phyloP scores from a whole-genome alignment of 1,140 invertebrate species.

The Drosophila eugracilis region DNA sequence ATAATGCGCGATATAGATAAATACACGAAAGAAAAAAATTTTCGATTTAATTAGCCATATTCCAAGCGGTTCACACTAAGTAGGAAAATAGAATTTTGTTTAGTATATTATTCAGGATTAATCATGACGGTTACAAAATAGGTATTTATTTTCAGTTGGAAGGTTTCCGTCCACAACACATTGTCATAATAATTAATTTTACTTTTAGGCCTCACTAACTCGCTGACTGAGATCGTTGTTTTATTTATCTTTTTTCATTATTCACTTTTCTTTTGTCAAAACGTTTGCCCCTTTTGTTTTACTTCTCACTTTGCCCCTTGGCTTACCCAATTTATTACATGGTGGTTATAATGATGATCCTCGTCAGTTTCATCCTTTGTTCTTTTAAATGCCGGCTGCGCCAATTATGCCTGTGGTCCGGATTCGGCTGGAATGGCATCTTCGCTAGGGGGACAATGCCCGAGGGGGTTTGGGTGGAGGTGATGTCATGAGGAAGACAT shows the following conservation, averaged over 20 bases:
- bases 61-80: not conserved
- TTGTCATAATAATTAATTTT: not conserved
- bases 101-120: too few relatives aligned
- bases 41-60: not conserved
- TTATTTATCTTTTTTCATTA: not conserved
- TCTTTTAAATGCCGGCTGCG: not conserved
- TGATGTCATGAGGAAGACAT: too few relatives aligned
- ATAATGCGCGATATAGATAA: not conserved
- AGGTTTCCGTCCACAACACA: not conserved
- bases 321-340: slow-evolving; percentile 1
- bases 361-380: slow-evolving; percentile 1
- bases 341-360: slow-evolving; percentile 3
- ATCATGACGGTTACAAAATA: not conserved
- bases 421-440: too few relatives aligned
- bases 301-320: not conserved
- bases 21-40: not conserved
- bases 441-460: too few relatives aligned
- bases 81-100: not conserved
- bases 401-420: not conserved
- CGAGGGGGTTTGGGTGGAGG: too few relatives aligned
- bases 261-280: not conserved
- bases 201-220: not conserved
- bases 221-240: slow-evolving; percentile 1
- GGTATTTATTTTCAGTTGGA: not conserved
- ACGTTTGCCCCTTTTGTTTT: not conserved